Evolutionary conservation across 2,113 vertebrate species (phyloP).

Genomic region (Malurus melanocephalus): DNA sequence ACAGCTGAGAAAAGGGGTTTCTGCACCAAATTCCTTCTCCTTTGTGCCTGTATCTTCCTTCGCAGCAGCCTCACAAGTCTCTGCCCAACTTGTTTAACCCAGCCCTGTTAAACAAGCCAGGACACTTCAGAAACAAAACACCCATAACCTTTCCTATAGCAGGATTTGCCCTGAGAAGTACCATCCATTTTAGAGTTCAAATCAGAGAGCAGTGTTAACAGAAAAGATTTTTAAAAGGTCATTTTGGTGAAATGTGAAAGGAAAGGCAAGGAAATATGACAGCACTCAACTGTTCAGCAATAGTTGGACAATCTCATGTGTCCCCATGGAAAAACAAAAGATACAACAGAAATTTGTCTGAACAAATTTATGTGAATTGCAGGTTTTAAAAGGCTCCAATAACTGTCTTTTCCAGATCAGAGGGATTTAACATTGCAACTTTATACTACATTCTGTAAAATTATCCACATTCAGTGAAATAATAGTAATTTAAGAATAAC

Average conservation of each 20-base stretch:
- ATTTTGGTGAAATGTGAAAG: background rate
- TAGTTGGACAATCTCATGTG: background rate
- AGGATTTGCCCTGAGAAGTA: background rate
- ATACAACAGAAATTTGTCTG: background rate
- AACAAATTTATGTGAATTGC: background rate
- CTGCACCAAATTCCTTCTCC: background rate
- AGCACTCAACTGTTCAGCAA: background rate
- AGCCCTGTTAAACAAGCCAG: background rate
- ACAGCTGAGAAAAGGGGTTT: background rate
- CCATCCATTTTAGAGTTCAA: background rate
- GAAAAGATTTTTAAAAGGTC: background rate
- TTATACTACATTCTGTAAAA: background rate
- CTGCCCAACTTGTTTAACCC: background rate
- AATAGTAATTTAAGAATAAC: background rate
- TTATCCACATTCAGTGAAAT: background rate
- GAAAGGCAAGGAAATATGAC: background rate
- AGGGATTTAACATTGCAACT: background rate
- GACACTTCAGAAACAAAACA: background rate
- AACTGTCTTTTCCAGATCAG: background rate
- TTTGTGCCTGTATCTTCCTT: background rate
- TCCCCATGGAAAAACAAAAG: background rate
- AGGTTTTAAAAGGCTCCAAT: background rate
- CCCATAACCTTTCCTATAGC: background rate
- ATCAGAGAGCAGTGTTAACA: background rate
- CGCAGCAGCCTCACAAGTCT: background rate